phyloP scores from a whole-genome alignment of 2,797 vertebrate species.

The Gephyroberyx darwinii region DNA sequence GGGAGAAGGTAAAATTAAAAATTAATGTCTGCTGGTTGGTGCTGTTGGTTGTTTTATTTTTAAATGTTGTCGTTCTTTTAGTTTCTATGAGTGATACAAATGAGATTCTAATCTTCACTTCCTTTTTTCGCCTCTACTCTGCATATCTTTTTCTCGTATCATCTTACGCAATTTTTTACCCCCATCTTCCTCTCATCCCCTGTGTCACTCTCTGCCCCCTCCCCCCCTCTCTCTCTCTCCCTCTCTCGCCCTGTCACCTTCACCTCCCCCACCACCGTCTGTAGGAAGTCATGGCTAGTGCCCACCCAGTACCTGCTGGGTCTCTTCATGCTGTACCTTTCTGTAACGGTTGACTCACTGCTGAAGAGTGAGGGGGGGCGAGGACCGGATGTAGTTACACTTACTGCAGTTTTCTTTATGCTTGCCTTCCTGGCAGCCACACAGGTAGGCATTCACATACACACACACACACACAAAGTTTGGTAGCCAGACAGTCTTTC shows the following conservation, averaged over 20 bases:
- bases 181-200: not conserved
- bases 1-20: conserved; percentile 87
- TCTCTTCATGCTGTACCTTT: conserved; percentile 95
- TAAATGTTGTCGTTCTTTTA: not conserved
- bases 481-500: not conserved
- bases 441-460: conserved; percentile 69
- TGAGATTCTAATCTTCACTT: not conserved
- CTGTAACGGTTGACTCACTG: conserved; percentile 85
- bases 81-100: not conserved
- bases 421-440: conserved; percentile 97
- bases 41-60: not conserved
- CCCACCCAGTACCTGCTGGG: conserved; percentile 97
- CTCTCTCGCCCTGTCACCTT: too few species aligned
- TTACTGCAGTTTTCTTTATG: conserved; percentile 94
- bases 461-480: not conserved
- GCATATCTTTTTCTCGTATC: not conserved
- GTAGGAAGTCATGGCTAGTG: conserved; percentile 94
- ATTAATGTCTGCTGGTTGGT: not conserved
- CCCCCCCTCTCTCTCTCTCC: too few species aligned
- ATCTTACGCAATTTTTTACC: too few species aligned
- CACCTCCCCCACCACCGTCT: conserved; percentile 1
- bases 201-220: too few species aligned
- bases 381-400: conserved; percentile 84
- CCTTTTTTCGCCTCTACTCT: not conserved
- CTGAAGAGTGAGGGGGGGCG: conserved; percentile 80